Base-by-base conservation (phyloP, 2,113 vertebrate species). In the Atractosteus spatula region DNA sequence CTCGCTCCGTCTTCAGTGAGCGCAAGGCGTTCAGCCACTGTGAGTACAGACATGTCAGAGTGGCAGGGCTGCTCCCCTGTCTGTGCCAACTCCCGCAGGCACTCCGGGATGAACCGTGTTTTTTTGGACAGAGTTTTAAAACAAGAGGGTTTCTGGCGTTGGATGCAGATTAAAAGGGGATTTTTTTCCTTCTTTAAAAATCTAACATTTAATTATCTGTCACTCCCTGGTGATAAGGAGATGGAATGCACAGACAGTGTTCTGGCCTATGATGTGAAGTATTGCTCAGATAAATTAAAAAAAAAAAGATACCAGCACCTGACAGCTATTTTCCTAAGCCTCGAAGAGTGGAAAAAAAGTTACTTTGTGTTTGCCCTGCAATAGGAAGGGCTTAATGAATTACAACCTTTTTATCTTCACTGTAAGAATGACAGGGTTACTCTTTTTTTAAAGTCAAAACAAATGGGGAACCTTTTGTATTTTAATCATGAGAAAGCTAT, bases 311-410 rank as follows among this genome's bases (percentile, higher is more conserved):
- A 51, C 47, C 47, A 51, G 47, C 47, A 51, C 47, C 47, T 51
- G 47, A 51, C 5, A 51, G 47, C 47, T 51, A 51, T 51, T 51
- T 51, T 51, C 47, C 5, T 10, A 51, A 51, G 47, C 47, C 47
- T 51, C 1, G 5, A 51, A 7, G 47, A 51, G 47, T 10, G 5
- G 5, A 51, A 51, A 10, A 8, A 51, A 10, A 51, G 47, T 7
- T 10, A 51, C 10, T 59, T n/a, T 59, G 11, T 12, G 56, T 11
- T 59, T 12, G n/a, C 56, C 56, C 13, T 8, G 13, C n/a, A 12
- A 3, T 59, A 4, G 3, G 56, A 14, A 12, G 71, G 63, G 76
- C 54, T 54, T 73, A 62, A 72, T 69, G 67, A 71, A 42, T 45
- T 41, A 65, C 62, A 68, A 10, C 47, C 10, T 51, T 10, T 29